phyloP scores from a whole-genome alignment of 2,888 invertebrate genomes.

The Tuberolachnus salignus region DNA sequence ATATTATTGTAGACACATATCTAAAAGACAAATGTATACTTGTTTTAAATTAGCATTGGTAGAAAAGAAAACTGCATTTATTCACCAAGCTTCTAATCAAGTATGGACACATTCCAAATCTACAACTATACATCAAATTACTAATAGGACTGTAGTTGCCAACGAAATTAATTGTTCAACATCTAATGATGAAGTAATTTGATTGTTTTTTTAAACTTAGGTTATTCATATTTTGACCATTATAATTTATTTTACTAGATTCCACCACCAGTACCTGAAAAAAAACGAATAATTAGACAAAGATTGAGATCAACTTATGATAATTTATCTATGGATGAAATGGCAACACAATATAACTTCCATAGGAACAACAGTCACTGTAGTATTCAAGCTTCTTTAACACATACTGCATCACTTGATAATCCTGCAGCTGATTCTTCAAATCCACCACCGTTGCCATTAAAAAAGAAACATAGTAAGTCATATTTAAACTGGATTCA shows the following conservation, averaged over 20 bases:
- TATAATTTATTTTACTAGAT: conserved; percentile 12
- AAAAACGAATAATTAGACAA: conserved; percentile 67
- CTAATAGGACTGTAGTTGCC: conserved; percentile 31
- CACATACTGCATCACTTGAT: conserved; percentile 53
- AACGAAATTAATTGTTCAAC: conserved; percentile 43
- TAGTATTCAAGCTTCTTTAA: conserved; percentile 51
- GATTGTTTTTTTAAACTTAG: neutral
- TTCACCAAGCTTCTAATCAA: conserved; percentile 49
- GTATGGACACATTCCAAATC: conserved; percentile 52
- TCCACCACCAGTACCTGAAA: conserved; percentile 70
- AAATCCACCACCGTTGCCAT: conserved; percentile 83
- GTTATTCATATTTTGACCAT: neutral
- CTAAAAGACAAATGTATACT: neutral
- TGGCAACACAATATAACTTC: conserved; percentile 52
- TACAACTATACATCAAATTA: conserved; percentile 48
- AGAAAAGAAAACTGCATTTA: conserved; percentile 53
- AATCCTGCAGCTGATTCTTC: conserved; percentile 56
- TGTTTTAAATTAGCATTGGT: conserved; percentile 30
- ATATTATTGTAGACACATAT: too few relatives aligned
- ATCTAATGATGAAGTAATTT: conserved; percentile 35
- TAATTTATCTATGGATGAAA: conserved; percentile 55
- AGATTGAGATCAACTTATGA: conserved; percentile 62
- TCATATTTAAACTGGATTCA: conserved; percentile 62
- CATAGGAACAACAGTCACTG: conserved; percentile 52
- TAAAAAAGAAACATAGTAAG: conserved; percentile 95